Percentiles rank a stretch among this genome's conserved stretches.
Conservation (phyloP, 2,888 invertebrate species). For the Leptura quadrifasciata region DNA sequence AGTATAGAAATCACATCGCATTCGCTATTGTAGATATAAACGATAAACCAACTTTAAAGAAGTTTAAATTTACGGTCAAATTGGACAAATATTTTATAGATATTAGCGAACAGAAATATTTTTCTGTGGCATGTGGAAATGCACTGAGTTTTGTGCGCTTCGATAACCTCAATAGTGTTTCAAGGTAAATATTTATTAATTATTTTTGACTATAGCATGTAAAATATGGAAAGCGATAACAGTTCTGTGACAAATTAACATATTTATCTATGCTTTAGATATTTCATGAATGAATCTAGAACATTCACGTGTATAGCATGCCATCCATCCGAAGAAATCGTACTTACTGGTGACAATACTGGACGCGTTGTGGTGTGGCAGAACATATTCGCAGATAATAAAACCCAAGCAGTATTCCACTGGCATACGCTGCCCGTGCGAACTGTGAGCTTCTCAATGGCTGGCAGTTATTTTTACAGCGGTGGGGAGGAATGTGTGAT, state of each 20-base stretch:
- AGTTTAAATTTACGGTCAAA: constrained; percentile 46
- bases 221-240: too few relatives aligned
- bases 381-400: constrained; percentile 68
- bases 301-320: constrained; percentile 80
- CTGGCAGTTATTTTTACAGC: constrained; percentile 82
- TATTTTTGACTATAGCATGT: too few relatives aligned
- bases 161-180: constrained; percentile 56
- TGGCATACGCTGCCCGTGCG: constrained; percentile 86
- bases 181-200: constrained; percentile 51
- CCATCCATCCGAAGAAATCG: constrained; percentile 80
- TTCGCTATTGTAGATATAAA: constrained; percentile 58
- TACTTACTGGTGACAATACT: constrained; percentile 82
- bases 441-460: constrained; percentile 79
- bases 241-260: too few relatives aligned
- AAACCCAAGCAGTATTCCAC: constrained; percentile 77
- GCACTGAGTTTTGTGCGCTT: constrained; percentile 58
- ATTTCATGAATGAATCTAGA: constrained; percentile 52
- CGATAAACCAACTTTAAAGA: constrained; percentile 43
- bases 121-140: constrained; percentile 60
- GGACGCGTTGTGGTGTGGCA: constrained; percentile 82
- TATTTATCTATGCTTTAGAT: constrained; percentile 60
- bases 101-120: constrained; percentile 59
- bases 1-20: constrained; percentile 41
- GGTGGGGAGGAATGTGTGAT: constrained; percentile 87
- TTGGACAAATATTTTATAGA: constrained; percentile 55